phyloP scores from a whole-genome alignment of 2,113 vertebrate species.

The Lathamus discolor region DNA sequence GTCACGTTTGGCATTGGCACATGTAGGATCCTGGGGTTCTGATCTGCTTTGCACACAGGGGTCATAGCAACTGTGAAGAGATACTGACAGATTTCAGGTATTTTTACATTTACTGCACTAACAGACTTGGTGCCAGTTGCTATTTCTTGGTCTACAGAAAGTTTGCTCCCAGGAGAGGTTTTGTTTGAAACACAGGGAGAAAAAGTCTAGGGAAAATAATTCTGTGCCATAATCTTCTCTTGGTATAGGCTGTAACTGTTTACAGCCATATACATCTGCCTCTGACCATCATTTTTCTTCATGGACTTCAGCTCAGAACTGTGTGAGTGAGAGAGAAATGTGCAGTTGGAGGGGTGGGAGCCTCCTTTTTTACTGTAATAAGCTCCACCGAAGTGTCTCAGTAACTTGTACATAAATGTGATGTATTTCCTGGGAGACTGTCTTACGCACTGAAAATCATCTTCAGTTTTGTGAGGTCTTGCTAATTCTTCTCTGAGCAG shows the following conservation, averaged over 20 bases:
- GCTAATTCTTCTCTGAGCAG: conserved; percentile 41
- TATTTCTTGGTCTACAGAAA: not conserved
- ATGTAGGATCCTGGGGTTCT: not conserved
- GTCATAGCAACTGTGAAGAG: not conserved
- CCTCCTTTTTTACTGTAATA: conserved; percentile 27
- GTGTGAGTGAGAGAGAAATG: not conserved
- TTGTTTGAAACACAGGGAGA: not conserved
- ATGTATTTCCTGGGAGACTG: conserved; percentile 37
- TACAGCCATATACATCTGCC: not conserved
- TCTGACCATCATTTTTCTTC: not conserved
- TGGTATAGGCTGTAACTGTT: not conserved
- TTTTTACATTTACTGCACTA: not conserved
- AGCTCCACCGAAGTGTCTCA: not conserved
- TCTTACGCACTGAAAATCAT: conserved; percentile 28
- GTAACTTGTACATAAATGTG: conserved; percentile 42
- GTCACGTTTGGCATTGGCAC: not conserved
- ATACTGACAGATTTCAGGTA: not conserved
- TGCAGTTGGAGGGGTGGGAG: not conserved
- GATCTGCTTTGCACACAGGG: not conserved
- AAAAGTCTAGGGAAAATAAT: not conserved
- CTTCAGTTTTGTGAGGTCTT: not conserved
- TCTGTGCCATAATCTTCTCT: not conserved
- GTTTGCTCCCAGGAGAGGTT: not conserved
- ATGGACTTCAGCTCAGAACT: not conserved
- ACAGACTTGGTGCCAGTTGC: not conserved